phyloP scores from a whole-genome alignment of 2,888 invertebrate species.

The Cheilosia vulpina region DNA sequence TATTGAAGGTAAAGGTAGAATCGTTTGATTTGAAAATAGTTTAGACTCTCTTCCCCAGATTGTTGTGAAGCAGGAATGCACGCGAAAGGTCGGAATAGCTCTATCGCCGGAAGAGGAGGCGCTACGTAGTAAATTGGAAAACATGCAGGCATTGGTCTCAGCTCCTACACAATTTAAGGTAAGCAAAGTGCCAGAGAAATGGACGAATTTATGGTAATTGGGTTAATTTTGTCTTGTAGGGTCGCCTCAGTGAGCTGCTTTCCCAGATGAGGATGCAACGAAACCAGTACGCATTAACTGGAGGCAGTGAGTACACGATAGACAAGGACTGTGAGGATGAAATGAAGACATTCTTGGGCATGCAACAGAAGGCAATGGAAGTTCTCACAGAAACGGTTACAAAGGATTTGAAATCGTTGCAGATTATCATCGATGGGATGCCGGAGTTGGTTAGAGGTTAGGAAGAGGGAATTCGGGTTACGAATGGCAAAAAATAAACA shows the following conservation, averaged over 20 bases:
- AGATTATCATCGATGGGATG: conserved; percentile 91
- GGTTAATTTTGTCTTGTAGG: conserved; percentile 84
- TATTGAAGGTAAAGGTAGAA: conserved; percentile 87
- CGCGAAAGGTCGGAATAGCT: conserved; percentile 93
- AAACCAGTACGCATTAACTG: conserved; percentile 86
- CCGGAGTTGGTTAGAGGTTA: conserved; percentile 84
- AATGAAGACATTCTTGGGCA: conserved; percentile 90
- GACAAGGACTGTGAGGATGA: conserved; percentile 90
- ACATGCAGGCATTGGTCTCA: conserved; percentile 93
- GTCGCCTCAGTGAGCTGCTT: conserved; percentile 94
- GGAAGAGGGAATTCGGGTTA: not conserved
- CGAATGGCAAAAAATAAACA: not conserved
- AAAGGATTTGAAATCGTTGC: conserved; percentile 90
- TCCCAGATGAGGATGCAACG: conserved; percentile 93
- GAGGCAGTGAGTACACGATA: conserved; percentile 90
- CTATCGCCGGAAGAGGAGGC: conserved; percentile 96
- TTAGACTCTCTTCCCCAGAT: conserved; percentile 85
- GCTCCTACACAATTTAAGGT: conserved; percentile 97
- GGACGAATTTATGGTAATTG: not conserved
- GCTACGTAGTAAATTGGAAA: conserved; percentile 93
- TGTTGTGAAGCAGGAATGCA: conserved; percentile 93
- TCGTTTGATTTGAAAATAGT: not conserved
- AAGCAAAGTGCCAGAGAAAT: conserved; percentile 31
- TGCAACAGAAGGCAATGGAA: conserved; percentile 95
- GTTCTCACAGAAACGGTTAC: conserved; percentile 93